phyloP scores from a whole-genome alignment of 2,888 invertebrate genomes.

The Drosophila buzzatii region DNA sequence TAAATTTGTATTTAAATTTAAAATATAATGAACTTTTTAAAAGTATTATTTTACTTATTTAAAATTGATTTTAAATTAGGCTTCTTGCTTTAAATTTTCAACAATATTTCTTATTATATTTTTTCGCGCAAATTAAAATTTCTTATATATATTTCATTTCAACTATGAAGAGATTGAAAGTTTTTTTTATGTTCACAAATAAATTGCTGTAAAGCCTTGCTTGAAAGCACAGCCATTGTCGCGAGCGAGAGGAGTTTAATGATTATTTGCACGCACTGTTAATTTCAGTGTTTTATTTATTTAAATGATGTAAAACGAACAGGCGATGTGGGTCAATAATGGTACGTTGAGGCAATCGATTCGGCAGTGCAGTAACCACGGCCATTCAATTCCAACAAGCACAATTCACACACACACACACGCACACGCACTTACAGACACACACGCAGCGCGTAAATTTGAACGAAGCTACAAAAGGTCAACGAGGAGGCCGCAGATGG shows the following conservation, averaged over 20 bases:
- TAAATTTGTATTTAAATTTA: no score
- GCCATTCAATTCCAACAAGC: conserved; percentile 31
- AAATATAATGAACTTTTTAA: no score
- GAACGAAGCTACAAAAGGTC: conserved; percentile 41
- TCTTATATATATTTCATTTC: no score
- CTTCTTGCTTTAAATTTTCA: not conserved
- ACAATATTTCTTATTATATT: not conserved
- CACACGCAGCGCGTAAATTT: conserved; percentile 39
- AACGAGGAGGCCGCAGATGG: conserved; percentile 33
- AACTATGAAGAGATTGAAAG: not conserved
- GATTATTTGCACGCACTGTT: conserved; percentile 9
- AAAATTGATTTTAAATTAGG: not conserved
- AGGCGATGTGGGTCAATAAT: conserved; percentile 71
- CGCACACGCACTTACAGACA: not conserved
- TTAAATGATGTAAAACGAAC: conserved; percentile 61
- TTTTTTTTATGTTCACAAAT: not conserved
- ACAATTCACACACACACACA: conserved; percentile 25
- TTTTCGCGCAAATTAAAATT: not conserved
- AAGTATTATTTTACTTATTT: no score
- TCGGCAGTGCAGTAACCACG: conserved; percentile 41
- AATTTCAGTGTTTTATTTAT: conserved; percentile 36
- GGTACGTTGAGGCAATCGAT: conserved; percentile 38
- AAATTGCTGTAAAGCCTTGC: not conserved
- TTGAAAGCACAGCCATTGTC: not conserved
- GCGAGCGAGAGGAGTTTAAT: conserved; percentile 7